A percentile compares a stretch with the other conserved stretches of the same genome.
Conservation (phyloP, 92 coral and sea anemone genomes). For the Scolanthus callimorphus region DNA sequence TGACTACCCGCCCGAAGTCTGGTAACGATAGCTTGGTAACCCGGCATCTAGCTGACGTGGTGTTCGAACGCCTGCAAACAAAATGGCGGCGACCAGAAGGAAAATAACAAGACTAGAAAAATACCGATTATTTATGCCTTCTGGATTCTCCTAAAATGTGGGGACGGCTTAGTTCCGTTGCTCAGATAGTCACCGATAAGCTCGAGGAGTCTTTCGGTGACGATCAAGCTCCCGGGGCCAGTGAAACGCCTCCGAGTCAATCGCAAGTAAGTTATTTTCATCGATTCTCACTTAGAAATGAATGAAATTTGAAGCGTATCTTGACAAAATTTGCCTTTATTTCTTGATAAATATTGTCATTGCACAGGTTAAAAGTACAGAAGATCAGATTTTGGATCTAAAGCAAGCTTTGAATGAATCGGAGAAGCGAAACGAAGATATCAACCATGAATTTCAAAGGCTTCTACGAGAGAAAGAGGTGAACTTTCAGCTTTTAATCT, state of each 20-base stretch:
- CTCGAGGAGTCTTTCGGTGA: conserved; percentile 89
- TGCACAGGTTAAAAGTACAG: conserved; percentile 23
- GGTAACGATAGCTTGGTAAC: conserved; percentile 21
- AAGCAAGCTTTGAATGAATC: conserved; percentile 62
- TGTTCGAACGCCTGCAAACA: conserved; percentile 32
- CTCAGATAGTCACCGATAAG: conserved; percentile 92
- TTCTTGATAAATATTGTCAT: too few species aligned
- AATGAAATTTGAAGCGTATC: too few species aligned
- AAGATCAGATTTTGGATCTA: conserved; percentile 35
- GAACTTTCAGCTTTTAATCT: too few species aligned
- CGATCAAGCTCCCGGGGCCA: conserved; percentile 44
- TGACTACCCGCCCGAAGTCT: too few species aligned
- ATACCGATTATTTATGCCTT: background rate
- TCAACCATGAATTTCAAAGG: conserved; percentile 81
- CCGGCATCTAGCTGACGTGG: conserved; percentile 43
- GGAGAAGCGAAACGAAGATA: conserved; percentile 75
- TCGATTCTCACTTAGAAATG: too few species aligned
- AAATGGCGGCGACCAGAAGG: conserved; percentile 33
- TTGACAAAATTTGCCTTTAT: too few species aligned
- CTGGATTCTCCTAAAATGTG: conserved; percentile 93
- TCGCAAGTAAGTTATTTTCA: too few species aligned
- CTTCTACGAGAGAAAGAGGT: conserved; percentile 85
- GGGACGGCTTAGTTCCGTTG: conserved; percentile 86
- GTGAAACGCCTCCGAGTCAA: too few species aligned
- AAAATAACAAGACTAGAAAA: conserved; percentile 12